Conservation (phyloP, 2,113 vertebrate species). For the Myiopsitta monachus region DNA sequence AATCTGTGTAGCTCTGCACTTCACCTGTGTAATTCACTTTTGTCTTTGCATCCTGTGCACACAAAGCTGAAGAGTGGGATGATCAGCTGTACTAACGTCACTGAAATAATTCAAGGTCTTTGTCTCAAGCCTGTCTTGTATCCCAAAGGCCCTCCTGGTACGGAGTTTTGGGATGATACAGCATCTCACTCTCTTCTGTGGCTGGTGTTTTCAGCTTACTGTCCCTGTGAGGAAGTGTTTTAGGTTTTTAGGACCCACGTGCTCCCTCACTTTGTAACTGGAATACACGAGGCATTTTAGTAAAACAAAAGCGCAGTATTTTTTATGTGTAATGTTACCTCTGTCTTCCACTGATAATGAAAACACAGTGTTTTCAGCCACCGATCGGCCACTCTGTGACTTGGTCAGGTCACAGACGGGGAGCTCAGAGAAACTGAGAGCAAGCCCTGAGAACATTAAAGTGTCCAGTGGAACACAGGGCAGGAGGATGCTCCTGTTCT, state of each 20-base stretch:
- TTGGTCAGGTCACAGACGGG: background rate
- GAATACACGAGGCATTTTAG: background rate
- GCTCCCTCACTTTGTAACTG: background rate
- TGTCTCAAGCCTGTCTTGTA: background rate
- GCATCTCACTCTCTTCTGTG: background rate
- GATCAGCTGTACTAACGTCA: background rate
- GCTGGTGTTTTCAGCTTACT: background rate
- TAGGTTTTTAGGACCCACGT: background rate
- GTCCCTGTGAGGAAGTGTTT: background rate
- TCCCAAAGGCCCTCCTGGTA: background rate
- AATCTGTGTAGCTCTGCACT: background rate
- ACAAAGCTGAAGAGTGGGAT: background rate
- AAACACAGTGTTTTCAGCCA: background rate
- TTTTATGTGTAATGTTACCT: background rate
- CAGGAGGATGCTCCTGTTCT: background rate
- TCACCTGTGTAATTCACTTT: background rate
- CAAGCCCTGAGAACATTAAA: background rate
- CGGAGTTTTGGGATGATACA: background rate
- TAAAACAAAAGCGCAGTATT: background rate
- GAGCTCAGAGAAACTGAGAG: background rate
- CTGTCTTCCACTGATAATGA: background rate
- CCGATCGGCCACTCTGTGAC: background rate
- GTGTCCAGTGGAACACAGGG: background rate
- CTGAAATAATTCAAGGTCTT: background rate
- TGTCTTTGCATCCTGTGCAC: background rate